phyloP scores from a whole-genome alignment of 2,113 vertebrate species.

The Sphaerodactylus townsendi region DNA sequence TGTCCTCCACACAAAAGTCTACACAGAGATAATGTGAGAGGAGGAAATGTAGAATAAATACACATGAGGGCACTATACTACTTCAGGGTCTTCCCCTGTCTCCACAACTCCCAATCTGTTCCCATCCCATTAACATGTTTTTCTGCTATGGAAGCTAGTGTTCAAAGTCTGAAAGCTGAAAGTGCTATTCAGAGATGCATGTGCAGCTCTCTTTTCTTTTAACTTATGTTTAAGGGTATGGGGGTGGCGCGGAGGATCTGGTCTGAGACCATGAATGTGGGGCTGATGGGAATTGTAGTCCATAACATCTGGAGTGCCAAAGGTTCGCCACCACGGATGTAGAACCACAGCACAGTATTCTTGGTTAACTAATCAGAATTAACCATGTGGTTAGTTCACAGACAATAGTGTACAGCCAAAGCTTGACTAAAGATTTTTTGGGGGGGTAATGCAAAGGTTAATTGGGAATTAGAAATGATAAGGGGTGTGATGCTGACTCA shows the following conservation, averaged over 20 bases:
- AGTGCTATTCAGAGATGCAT: background rate
- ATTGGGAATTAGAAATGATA: constrained; percentile 27
- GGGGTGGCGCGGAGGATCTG: background rate
- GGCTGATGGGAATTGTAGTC: no score
- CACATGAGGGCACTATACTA: background rate
- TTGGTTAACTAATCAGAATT: background rate
- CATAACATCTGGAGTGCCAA: no score
- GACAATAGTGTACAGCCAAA: constrained; percentile 15
- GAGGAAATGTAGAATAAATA: no score
- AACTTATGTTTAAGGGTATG: background rate
- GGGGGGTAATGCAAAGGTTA: constrained; percentile 1
- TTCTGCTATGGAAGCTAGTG: background rate
- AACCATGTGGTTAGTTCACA: background rate
- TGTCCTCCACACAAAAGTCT: background rate
- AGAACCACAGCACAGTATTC: background rate
- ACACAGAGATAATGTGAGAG: background rate
- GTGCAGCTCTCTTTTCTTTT: background rate
- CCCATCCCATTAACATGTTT: background rate
- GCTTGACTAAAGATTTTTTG: background rate
- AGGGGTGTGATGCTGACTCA: constrained; percentile 3
- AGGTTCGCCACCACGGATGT: background rate
- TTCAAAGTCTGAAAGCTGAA: background rate
- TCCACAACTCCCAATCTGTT: background rate
- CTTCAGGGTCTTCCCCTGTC: background rate
- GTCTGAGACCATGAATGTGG: background rate